Conservation (phyloP, 1,140 invertebrate genomes). For the Vanessa atalanta region DNA sequence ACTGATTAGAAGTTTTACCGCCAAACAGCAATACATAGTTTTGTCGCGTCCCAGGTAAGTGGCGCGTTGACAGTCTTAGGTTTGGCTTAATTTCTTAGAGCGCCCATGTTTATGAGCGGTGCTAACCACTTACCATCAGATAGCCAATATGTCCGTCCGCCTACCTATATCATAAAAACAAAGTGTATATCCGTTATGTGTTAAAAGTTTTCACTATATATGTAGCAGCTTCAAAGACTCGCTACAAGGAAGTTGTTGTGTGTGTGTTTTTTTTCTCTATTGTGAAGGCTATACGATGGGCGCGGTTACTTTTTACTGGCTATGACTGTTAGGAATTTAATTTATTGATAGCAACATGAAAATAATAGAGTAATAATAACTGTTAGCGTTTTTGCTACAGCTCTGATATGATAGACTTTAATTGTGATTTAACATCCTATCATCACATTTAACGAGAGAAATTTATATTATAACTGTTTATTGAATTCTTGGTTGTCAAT, state of each 20-base stretch:
- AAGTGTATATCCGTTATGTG: neutral
- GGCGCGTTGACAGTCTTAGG: no score
- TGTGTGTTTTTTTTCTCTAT: conserved; percentile 35
- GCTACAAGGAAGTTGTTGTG: neutral
- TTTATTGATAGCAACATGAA: conserved; percentile 34
- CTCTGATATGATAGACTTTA: conserved; percentile 5
- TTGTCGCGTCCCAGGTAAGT: no score
- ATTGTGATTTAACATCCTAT: conserved; percentile 12
- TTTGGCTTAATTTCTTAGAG: no score
- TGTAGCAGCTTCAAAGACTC: neutral
- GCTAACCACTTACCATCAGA: no score
- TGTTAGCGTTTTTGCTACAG: conserved; percentile 7
- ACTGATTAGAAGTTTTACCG: no score
- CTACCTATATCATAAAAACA: no score
- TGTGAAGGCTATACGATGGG: conserved; percentile 35
- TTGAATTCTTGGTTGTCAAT: neutral
- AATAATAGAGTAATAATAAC: conserved; percentile 15
- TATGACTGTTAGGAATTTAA: conserved; percentile 30
- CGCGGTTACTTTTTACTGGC: conserved; percentile 51
- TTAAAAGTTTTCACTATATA: neutral
- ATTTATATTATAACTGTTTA: neutral
- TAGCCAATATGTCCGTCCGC: no score
- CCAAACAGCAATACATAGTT: no score
- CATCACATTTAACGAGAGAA: neutral
- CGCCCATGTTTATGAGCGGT: no score